Evolutionary conservation across 2,113 vertebrate genomes (phyloP).

Genomic region (Thamnophis sirtalis): DNA sequence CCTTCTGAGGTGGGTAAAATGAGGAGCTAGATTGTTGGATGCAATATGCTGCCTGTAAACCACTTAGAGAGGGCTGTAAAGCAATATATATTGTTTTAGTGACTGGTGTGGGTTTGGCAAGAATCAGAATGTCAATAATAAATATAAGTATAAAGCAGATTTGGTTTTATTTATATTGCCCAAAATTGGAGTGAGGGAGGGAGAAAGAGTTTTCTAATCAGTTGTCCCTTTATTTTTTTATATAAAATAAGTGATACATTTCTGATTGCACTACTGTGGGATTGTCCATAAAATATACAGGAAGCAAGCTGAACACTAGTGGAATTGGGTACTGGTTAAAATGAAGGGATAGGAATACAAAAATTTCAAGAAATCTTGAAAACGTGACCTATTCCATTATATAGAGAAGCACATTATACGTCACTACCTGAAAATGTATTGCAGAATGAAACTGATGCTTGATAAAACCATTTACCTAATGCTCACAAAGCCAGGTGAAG

Average conservation of each 20-base stretch:
- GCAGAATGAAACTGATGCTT: not conserved
- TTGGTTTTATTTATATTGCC: not conserved
- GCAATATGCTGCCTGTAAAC: too few relatives aligned
- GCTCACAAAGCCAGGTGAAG: not conserved
- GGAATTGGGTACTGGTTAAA: not conserved
- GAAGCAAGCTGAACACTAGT: not conserved
- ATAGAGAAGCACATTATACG: not conserved
- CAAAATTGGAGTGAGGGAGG: not conserved
- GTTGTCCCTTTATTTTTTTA: not conserved
- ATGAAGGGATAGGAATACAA: not conserved
- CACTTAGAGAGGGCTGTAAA: too few relatives aligned
- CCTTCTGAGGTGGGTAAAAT: too few relatives aligned
- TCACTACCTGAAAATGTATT: not conserved
- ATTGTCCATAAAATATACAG: not conserved
- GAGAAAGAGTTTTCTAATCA: not conserved
- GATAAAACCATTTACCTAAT: not conserved
- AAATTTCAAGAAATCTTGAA: not conserved
- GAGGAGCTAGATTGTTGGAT: too few relatives aligned
- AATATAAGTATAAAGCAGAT: not conserved
- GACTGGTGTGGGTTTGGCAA: not conserved
- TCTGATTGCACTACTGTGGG: not conserved
- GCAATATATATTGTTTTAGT: too few relatives aligned
- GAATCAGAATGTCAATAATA: not conserved
- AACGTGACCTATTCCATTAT: not conserved
- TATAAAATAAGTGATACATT: not conserved